These are phyloP conservation scores for Cairina moschata DNA, from an alignment of 2,113 vertebrate species.

Conservation along the genomic window DNA sequence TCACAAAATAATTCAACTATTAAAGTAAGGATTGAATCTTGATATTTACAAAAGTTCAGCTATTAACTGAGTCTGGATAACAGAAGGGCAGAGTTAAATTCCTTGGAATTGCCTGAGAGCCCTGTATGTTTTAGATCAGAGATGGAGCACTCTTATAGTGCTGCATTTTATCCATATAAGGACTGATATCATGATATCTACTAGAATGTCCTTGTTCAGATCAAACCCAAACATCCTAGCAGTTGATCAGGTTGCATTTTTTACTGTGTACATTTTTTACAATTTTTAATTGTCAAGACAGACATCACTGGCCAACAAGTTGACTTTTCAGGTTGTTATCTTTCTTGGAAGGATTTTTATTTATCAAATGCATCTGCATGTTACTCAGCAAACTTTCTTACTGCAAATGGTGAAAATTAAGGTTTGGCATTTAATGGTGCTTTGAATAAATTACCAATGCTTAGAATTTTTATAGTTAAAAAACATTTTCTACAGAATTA, in stretches of 20 bases:
- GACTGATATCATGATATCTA: not conserved
- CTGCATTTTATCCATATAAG: not conserved
- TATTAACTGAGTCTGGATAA: not conserved
- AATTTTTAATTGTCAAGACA: not conserved
- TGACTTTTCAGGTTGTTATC: not conserved
- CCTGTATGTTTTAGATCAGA: not conserved
- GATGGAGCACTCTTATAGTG: not conserved
- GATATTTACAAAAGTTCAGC: not conserved
- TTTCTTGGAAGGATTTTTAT: not conserved
- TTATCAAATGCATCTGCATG: not conserved
- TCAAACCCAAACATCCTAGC: not conserved
- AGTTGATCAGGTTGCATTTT: not conserved
- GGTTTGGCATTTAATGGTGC: not conserved
- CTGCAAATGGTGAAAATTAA: not conserved
- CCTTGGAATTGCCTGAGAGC: not conserved
- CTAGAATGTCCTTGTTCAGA: not conserved
- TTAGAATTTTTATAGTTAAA: not conserved
- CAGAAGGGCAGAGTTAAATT: not conserved
- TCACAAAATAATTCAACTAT: not conserved
- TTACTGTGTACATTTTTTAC: not conserved
- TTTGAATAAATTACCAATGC: not conserved
- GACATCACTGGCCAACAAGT: fast-evolving
- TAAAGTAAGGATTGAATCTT: not conserved
- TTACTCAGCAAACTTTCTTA: not conserved
- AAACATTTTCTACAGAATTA: not conserved